phyloP scores from a whole-genome alignment of 2,888 invertebrate species.

The Melieria crassipennis region DNA sequence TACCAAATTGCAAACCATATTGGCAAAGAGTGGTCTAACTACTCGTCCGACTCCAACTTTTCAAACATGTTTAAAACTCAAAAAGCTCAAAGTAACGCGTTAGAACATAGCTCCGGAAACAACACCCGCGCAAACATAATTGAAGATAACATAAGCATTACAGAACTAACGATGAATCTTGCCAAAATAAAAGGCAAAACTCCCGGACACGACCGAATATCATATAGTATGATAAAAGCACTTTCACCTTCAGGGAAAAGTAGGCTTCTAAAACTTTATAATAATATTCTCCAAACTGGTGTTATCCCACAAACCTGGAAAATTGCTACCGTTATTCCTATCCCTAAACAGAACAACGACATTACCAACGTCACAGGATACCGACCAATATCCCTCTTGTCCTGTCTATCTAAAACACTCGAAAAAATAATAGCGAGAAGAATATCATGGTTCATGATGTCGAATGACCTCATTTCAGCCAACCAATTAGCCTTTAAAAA shows the following conservation, averaged over 20 bases:
- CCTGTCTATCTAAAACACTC: conserved; percentile 16
- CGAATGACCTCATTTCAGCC: conserved; percentile 10
- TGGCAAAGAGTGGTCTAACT: no score
- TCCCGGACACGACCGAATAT: conserved; percentile 6
- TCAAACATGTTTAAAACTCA: no score
- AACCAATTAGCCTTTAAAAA: conserved; percentile 24
- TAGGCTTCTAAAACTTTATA: background rate
- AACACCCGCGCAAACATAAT: background rate
- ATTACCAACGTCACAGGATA: conserved; percentile 8
- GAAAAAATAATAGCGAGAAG: conserved; percentile 28
- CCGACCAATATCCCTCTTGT: conserved; percentile 33
- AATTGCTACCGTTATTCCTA: conserved; percentile 5
- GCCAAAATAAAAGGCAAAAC: conserved; percentile 3
- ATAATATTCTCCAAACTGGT: conserved; percentile 14
- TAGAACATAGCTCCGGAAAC: no score
- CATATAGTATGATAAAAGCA: conserved; percentile 10
- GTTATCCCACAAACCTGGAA: conserved; percentile 9
- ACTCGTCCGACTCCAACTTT: no score
- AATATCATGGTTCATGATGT: conserved; percentile 18
- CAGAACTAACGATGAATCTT: background rate
- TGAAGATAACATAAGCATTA: background rate
- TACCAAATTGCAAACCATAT: no score
- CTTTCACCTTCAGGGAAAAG: background rate
- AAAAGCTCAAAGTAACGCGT: no score
- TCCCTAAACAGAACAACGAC: conserved; percentile 4